Conservation (phyloP, 2,113 vertebrate genomes). For the Bubalus kerabau region DNA sequence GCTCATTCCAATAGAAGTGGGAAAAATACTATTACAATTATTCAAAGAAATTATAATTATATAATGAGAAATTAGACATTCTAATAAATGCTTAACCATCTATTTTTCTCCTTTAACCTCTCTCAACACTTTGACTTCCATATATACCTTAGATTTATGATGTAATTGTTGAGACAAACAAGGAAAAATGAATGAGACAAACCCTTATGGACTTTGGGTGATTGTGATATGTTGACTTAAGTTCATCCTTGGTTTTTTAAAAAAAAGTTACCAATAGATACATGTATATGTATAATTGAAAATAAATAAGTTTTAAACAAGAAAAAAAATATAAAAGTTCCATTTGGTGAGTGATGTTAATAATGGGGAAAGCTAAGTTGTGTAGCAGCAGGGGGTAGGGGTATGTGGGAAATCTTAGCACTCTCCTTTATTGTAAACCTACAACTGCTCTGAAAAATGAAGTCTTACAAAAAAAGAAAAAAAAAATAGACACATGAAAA, state of each 20-base stretch:
- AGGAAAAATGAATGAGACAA: not conserved
- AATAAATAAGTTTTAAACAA: too few species aligned
- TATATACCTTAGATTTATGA: not conserved
- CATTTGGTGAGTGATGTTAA: too few species aligned
- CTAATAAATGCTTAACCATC: not conserved
- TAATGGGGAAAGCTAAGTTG: not conserved
- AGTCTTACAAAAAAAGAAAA: not conserved
- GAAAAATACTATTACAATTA: not conserved
- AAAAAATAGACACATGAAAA: not conserved
- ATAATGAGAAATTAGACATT: not conserved
- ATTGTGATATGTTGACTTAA: too few species aligned
- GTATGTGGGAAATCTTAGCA: not conserved
- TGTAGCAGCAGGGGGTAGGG: fast-evolving
- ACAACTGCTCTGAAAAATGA: not conserved
- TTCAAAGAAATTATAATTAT: not conserved
- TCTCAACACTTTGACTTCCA: not conserved
- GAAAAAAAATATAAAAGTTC: too few species aligned
- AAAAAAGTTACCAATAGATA: too few species aligned
- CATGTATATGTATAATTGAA: too few species aligned
- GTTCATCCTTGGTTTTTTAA: too few species aligned
- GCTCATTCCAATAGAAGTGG: not conserved
- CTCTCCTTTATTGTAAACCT: not conserved
- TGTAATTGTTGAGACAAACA: not conserved
- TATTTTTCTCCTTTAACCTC: not conserved
- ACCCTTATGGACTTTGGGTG: too few species aligned